Base-by-base conservation (phyloP, 2,113 vertebrate genomes). In the Sardina pilchardus region DNA sequence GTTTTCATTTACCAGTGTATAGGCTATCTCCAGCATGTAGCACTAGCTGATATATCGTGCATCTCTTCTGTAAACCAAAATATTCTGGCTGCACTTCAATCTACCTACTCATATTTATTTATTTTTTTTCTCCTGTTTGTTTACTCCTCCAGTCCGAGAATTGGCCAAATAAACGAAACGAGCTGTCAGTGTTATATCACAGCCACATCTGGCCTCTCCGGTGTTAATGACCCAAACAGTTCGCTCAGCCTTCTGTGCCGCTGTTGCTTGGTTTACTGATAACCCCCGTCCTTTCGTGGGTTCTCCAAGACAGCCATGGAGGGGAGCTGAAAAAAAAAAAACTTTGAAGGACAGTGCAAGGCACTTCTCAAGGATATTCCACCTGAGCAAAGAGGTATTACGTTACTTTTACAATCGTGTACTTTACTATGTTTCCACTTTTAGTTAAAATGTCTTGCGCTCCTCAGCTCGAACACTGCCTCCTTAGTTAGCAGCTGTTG, bases 151-250 rank as follows among this genome's bases (percentile, higher is more conserved):
- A 82, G 80, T 80, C 82, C 84, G 30, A 89, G 93, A 94, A 93
- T 93, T 90, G 90, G 91, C 88, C 92, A 92, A 92, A 93, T 91
- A 91, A 93, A 87, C 86, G 83, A 87, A 87, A 92, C 75, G 84
- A 92, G 56, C 71, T 82, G 83, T 85, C 67, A 30, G 12, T 83
- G 92, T 92, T 94, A 91, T 91, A 87, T 94, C 92, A 94, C 88
- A 17, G 19, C 85, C 89, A 91, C 93, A 93, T 95, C 92, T 94
- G 93, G 89, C 90, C 88, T 48, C 84, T 26, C 59, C 7, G 26
- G 63, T 87, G 86, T 84, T 87, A 92, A 92, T 86, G 91, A 89
- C 87, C 92, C n/a, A 83, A 90, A 89, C 36, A 87, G 56, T 90
- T 81, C 14, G 30, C 26, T 26, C 26, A 34, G 67, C 88, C 86